These are phyloP conservation scores for Drosophila nr. perissopoda DNA, from an alignment of 2,888 invertebrate species.

Conservation along the genomic window DNA sequence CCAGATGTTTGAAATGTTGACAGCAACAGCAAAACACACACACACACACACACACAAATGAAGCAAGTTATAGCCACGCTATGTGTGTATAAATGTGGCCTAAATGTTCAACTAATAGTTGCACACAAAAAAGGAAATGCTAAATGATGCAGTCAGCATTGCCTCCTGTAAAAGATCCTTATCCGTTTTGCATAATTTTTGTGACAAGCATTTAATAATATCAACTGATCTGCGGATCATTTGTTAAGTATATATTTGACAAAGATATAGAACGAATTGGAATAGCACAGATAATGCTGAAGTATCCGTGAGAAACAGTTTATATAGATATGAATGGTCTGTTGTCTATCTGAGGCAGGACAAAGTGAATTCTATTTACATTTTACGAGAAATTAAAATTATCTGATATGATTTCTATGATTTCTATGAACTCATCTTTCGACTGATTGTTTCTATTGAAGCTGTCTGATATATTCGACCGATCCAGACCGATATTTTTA, in stretches of 20 bases:
- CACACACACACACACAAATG: not conserved
- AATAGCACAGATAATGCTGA: not conserved
- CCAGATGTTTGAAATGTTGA: conserved; percentile 38
- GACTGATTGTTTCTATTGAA: not conserved
- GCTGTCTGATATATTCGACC: not conserved
- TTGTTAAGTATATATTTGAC: not conserved
- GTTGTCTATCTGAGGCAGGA: no score
- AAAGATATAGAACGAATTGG: not conserved
- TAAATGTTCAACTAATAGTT: conserved; percentile 1
- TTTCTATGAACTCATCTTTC: not conserved
- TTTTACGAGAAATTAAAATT: no score
- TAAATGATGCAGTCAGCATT: not conserved
- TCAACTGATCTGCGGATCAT: not conserved
- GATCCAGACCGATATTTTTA: not conserved
- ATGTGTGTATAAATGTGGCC: not conserved
- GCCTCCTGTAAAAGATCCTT: not conserved
- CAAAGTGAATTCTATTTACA: no score
- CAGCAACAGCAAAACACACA: not conserved
- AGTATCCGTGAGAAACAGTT: no score
- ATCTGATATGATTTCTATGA: no score
- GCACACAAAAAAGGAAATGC: no score
- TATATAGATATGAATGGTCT: not conserved
- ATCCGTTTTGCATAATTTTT: not conserved
- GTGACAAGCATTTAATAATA: not conserved
- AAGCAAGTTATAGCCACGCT: not conserved